Evolutionary conservation across 2,797 vertebrate genomes (phyloP), one percentile per base, ranked within the genome.

Genomic region (Argya squamiceps): DNA sequence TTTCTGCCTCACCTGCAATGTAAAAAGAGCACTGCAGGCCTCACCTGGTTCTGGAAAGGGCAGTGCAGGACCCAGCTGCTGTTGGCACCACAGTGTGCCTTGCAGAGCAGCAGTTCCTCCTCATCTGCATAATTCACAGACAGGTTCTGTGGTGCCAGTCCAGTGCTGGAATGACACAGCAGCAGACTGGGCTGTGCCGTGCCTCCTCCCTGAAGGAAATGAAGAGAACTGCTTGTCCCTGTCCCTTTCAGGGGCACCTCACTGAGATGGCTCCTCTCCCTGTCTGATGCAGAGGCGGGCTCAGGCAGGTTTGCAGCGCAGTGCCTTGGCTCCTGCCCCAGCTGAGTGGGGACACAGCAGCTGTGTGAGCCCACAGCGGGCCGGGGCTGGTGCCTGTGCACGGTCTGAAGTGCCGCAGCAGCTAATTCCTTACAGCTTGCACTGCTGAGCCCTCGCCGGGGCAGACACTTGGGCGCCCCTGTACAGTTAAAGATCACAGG

Each of bases 391-490:
- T 58, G 79, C 93, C 88, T 83, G 85, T 43, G 64, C 2, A 15
- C 0, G 7, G 60, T 74, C 84, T 82, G 82, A 95, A 97, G 97
- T 82, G 91, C 97, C 5, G 79, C 93, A 68, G 97, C 95, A 97
- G 97, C 98, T 99, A 99, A 99, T 99, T 98, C 98, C 98, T 99
- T 98, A 97, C 96, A 98, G 99, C 98, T 99, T 98, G 98, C 97
- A 98, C 98, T 98, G 98, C 97, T 97, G 97, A 98, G 98, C 98
- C 98, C 98, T 98, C 97, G 95, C 96, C 96, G 86, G 97, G 97
- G 99, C 98, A 99, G 99, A 99, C 99, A 99, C 98, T 98, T 99
- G 99, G 99, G 99, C 99, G 99, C 99, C 99, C 98, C 98, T 95
- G 98, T 99, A 98, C 98, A 98, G 98, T 99, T 99, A 97, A 98